These are phyloP conservation scores for Ectobius pallidus DNA, from an alignment of 2,888 invertebrate species.

Conservation along the genomic window DNA sequence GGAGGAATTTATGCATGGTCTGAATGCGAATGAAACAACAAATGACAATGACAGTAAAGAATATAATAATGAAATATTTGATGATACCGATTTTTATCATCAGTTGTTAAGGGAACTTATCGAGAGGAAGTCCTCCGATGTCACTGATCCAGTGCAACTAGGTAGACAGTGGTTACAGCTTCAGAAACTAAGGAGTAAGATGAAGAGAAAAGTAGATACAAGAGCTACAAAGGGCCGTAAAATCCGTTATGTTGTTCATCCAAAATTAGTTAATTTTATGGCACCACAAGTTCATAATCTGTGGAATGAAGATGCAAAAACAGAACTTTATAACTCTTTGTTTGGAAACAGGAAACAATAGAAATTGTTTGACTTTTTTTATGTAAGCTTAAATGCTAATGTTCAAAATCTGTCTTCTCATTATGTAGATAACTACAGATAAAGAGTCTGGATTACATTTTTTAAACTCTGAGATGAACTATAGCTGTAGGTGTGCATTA, in stretches of 20 bases:
- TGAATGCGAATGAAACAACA: not conserved
- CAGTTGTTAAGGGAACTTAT: constrained; percentile 90
- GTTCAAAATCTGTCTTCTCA: too few species aligned
- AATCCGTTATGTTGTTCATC: constrained; percentile 84
- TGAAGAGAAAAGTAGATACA: constrained; percentile 92
- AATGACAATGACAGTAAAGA: constrained; percentile 57
- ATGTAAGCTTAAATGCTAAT: too few species aligned
- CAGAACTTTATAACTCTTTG: constrained; percentile 80
- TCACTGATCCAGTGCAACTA: constrained; percentile 83
- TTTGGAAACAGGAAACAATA: constrained; percentile 65
- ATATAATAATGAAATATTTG: constrained; percentile 85
- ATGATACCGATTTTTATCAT: constrained; percentile 97
- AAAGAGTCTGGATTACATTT: too few species aligned
- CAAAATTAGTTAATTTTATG: constrained; percentile 89
- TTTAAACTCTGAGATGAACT: too few species aligned
- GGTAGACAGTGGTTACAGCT: constrained; percentile 91
- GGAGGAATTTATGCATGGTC: not conserved
- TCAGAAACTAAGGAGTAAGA: constrained; percentile 88
- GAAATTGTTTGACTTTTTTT: too few species aligned
- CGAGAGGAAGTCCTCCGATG: constrained; percentile 84
- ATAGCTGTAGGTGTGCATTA: too few species aligned
- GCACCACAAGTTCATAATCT: constrained; percentile 70
- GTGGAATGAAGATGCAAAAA: constrained; percentile 80
- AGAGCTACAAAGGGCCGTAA: constrained; percentile 94
- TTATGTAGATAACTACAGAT: too few species aligned